phyloP scores from a whole-genome alignment of 2,113 vertebrate genomes.

The Silurus glanis region DNA sequence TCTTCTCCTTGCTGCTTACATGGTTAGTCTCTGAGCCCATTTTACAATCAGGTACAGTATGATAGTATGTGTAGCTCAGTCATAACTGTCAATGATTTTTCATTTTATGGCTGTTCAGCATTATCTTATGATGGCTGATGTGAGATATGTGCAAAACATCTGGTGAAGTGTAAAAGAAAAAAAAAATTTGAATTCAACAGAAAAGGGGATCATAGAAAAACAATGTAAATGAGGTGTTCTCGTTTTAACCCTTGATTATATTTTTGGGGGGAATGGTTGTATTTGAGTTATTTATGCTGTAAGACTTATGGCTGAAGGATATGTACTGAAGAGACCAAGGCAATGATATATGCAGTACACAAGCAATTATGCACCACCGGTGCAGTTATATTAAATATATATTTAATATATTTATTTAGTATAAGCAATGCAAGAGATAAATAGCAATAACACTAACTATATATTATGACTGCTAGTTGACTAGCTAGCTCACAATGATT shows the following conservation, averaged over 20 bases:
- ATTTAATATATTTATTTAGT: too few species aligned
- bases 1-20: slow-evolving; percentile 71
- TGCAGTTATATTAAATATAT: too few species aligned
- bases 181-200: neutral
- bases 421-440: too few species aligned
- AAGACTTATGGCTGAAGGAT: too few species aligned
- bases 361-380: too few species aligned
- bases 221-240: neutral
- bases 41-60: slow-evolving; percentile 98
- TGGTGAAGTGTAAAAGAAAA: neutral
- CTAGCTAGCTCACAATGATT: too few species aligned
- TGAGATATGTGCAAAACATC: slow-evolving; percentile 1
- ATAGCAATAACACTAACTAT: too few species aligned
- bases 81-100: slow-evolving; percentile 36
- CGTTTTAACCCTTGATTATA: neutral
- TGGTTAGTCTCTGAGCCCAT: slow-evolving; percentile 94
- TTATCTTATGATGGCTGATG: neutral
- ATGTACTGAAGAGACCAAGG: too few species aligned
- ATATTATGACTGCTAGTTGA: too few species aligned
- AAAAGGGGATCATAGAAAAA: neutral
- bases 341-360: too few species aligned
- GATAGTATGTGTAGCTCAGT: slow-evolving; percentile 70
- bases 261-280: neutral
- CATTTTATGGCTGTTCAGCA: neutral
- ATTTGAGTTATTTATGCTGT: neutral